Evolutionary conservation across 2,888 invertebrate genomes (phyloP).

Genomic region (Tanypteryx hageni): DNA sequence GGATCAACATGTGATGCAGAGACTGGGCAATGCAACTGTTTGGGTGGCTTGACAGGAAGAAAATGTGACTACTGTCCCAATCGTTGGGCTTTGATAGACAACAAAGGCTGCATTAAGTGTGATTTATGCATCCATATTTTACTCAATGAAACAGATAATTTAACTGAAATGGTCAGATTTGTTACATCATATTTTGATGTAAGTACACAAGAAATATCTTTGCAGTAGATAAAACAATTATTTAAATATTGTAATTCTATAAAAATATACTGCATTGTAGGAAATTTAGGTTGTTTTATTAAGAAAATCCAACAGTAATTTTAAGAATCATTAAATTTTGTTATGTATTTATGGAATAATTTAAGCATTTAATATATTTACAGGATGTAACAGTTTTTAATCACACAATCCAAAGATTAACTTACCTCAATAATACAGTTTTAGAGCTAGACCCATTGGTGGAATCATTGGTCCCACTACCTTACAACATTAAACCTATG

Average conservation of each 20-base stretch:
- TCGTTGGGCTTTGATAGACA: slow-evolving; percentile 90
- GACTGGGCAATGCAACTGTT: slow-evolving; percentile 95
- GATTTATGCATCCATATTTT: slow-evolving; percentile 95
- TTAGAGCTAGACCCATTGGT: slow-evolving; percentile 83
- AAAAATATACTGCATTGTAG: too few species aligned
- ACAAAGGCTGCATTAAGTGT: slow-evolving; percentile 92
- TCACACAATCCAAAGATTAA: slow-evolving; percentile 90
- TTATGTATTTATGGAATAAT: slow-evolving; percentile 73
- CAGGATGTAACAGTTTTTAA: slow-evolving; percentile 90
- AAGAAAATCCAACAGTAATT: too few species aligned
- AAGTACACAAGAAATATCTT: slow-evolving; percentile 68
- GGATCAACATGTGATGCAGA: slow-evolving; percentile 92
- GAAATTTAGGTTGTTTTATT: too few species aligned
- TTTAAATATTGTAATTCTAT: too few species aligned
- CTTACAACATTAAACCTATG: slow-evolving; percentile 82
- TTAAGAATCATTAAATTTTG: too few species aligned
- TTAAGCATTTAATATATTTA: slow-evolving; percentile 75
- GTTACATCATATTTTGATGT: slow-evolving; percentile 87
- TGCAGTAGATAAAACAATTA: too few species aligned
- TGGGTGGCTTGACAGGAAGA: slow-evolving; percentile 94
- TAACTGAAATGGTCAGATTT: slow-evolving; percentile 83
- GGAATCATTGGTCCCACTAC: slow-evolving; percentile 80
- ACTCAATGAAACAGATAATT: slow-evolving; percentile 88
- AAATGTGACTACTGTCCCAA: slow-evolving; percentile 96
- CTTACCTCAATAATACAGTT: slow-evolving; percentile 87